Evolutionary conservation across 1,140 invertebrate genomes (phyloP).

Genomic region (Cotesia typhae): DNA sequence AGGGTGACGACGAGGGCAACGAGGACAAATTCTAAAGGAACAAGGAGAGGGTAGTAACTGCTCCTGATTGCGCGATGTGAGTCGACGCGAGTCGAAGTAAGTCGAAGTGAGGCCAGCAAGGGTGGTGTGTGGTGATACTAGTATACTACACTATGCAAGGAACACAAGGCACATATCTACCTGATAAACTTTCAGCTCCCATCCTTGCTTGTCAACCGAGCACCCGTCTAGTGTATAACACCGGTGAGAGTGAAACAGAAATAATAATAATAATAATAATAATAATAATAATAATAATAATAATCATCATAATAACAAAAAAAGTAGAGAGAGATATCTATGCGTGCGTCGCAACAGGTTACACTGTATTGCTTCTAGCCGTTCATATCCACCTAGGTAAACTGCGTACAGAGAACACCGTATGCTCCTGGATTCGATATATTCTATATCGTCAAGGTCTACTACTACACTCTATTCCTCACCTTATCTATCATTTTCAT

Average conservation of each 20-base stretch:
- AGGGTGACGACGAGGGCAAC: slow-evolving; percentile 28
- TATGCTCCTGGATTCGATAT: slow-evolving; percentile 35
- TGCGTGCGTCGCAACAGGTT: slow-evolving; percentile 63
- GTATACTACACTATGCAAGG: slow-evolving; percentile 23
- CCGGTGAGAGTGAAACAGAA: slow-evolving; percentile 23
- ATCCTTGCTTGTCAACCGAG: no score
- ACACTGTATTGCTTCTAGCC: slow-evolving; percentile 34
- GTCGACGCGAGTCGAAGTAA: neutral
- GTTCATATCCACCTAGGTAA: no score
- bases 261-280: no score
- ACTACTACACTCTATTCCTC: neutral
- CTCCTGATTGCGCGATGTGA: slow-evolving; percentile 24
- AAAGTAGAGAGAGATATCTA: slow-evolving; percentile 9
- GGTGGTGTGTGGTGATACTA: slow-evolving; percentile 2
- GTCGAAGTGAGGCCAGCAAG: neutral
- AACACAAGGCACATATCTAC: neutral
- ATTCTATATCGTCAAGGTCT: slow-evolving; percentile 3
- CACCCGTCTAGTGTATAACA: no score
- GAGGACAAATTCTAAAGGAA: slow-evolving; percentile 42
- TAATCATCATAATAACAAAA: no score
- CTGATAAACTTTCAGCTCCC: no score
- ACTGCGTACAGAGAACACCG: slow-evolving; percentile 4
- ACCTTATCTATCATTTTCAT: neutral
- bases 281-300: no score
- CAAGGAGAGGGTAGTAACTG: slow-evolving; percentile 23